Evolutionary conservation across 2,888 invertebrate genomes (phyloP), one percentile per base, ranked within the genome.

Genomic region (Megastigmus dorsalis): DNA sequence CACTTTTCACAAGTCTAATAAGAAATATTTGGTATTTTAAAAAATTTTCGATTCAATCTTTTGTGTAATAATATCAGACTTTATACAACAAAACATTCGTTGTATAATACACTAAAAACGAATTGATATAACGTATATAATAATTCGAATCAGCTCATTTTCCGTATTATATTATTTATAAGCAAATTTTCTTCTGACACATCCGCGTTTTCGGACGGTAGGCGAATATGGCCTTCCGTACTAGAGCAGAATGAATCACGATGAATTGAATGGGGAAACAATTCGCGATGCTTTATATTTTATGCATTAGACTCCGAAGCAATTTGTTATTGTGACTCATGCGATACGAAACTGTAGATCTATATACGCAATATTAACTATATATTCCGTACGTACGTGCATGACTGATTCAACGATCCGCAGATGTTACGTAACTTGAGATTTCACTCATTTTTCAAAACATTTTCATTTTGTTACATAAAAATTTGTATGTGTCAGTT

Each of bases 201-300:
- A n/a, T 15, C 23, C 18, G 45, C 18, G 26, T 45, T 70, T 52
- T 70, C 43, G 45, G 36, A 18, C 5, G 38, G n/a, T 5, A 23
- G 18, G n/a, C n/a, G 9, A 65, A 54, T 54, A 41, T 54, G 23
- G 9, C 41, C 52, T 2, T 26, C n/a, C 7, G 57, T 26, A 5
- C 3, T n/a, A 23, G 20, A 10, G 20, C 13, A 13, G 48, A 36
- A 48, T 38, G 65, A 71, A 38, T 65, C 65, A 48, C 57, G 15
- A 45, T 41, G 57, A 71, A 54, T 57, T 41, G 48, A 57, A 65
- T 41, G 41, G 48, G 38, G 65, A 65, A 57, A 54, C 65, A 41
- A 71, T 71, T 59, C 30, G 23, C 69, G 30, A 70, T 28, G 55
- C 45, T 71, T 71, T 63, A 71, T 71, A 63, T 71, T 63, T 71